Percentiles rank a stretch among this genome's conserved stretches.
These are phyloP conservation scores for Heterotilapia buettikoferi DNA, from an alignment of 2,113 vertebrate genomes.

Conservation along the genomic window DNA sequence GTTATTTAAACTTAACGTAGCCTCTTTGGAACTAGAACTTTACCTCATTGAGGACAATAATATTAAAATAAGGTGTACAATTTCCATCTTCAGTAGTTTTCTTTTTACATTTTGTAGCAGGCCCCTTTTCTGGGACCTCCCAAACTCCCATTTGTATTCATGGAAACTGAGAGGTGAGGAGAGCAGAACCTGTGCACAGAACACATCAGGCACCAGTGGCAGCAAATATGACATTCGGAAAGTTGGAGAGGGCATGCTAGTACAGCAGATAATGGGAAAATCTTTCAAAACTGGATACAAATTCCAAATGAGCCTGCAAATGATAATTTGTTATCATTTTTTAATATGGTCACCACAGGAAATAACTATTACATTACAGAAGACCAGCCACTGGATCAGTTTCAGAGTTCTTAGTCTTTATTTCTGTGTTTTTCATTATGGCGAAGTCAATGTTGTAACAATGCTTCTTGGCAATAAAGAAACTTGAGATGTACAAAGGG, in stretches of 20 bases:
- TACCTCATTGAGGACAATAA: neutral
- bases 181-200: neutral
- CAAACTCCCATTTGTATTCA: neutral
- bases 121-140: neutral
- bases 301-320: neutral
- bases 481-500: neutral
- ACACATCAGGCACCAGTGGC: neutral
- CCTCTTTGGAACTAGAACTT: neutral
- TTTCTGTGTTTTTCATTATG: neutral
- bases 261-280: neutral
- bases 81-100: neutral
- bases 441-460: fast-evolving
- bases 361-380: neutral
- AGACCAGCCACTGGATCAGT: neutral
- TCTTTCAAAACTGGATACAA: neutral
- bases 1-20: neutral
- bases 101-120: neutral
- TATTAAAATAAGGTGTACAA: neutral
- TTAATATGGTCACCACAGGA: neutral
- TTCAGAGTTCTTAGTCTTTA: neutral
- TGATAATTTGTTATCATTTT: neutral
- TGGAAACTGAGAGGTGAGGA: neutral
- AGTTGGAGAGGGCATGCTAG: neutral
- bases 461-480: neutral
- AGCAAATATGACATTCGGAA: neutral